Evolutionary conservation across 2,888 invertebrate genomes (phyloP), one percentile per base, ranked within the genome.

Genomic region (Eupithecia dodoneata): DNA sequence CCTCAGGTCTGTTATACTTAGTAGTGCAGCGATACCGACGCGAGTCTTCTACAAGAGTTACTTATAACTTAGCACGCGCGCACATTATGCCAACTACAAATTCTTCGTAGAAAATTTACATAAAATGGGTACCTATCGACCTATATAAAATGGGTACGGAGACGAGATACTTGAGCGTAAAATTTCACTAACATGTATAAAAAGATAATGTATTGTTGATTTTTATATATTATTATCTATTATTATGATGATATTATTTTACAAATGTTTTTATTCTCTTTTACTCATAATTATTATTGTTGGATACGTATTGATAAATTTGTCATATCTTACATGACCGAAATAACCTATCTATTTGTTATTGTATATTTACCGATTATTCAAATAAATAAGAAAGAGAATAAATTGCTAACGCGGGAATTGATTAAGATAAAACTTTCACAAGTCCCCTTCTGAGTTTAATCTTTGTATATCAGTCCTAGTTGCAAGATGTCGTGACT

Each of bases 271-370:
- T 91, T 90, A 90, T 89, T 83, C 86, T 86, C 86, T 89, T 91
- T 89, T 88, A 90, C 85, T 89, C 83, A 86, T 87, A 83, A 86
- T 85, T 87, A 87, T 88, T 83, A 83, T 80, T 88, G 91, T 91
- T 92, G 90, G 81, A 81, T 84, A 92, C 84, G 85, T 88, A 89
- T 87, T 88, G 82, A 83, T 89, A 89, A 88, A 88, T 88, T 85
- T 85, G 92, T 94, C 92, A 93, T 92, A 93, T 93, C 90, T 89
- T 86, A 88, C 86, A 88, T 91, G 91, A 89, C 90, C 85, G 89
- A 88, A 83, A 89, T 89, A 87, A 88, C 86, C 85, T 83, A 88
- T 86, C 85, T 83, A 86, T 88, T 87, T 87, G 86, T 88, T 85
- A 85, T 84, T 86, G 85, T 84, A 55, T 71, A 82, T 81, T 85